Evolutionary conservation across 2,113 vertebrate species (phyloP), one percentile per base, ranked within the genome.

Genomic region (Larimichthys crocea): DNA sequence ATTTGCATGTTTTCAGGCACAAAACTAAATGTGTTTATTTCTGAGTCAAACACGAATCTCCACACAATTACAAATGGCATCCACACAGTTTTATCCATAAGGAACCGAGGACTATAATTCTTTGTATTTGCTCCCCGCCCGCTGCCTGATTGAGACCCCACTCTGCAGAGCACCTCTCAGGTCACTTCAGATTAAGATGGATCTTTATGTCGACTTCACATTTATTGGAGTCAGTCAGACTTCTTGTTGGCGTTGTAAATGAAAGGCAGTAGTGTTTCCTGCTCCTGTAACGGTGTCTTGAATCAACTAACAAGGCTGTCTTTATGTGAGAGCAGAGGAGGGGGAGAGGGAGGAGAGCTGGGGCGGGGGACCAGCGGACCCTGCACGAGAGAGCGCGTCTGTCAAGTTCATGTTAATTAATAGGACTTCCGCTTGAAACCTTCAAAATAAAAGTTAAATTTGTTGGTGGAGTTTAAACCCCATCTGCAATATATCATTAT

Each of bases 191-290:
- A 79, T 76, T 15, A 59, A 79, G 80, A 69, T 62, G 74, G 55
- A 76, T 79, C 59, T 67, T 64, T 75, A 76, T 84, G 84, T 89
- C 20, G 69, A 71, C 86, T 86, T 85, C 66, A 82, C 79, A 74
- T 87, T 85, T 49, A 75, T 69, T 77, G 78, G 49, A 85, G 48
- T 82, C 71, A 72, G 55, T 26, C 22, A 19, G 52, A 79, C 76
- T 71, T 73, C 46, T 75, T 81, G 74, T 77, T 73, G 84, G 67
- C 65, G 48, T 74, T 46, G 69, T n/a, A 82, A 92, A 85, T 93
- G 92, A 94, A 94, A 91, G 92, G 88, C 82, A 42, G 82, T 50
- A 92, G 93, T 94, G 93, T 94, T 90, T 90, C 72, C 75, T 71
- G 48, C 74, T 72, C 81, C 87, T 89, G 61, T 66, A 92, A 86